Base-by-base conservation (phyloP, 2,888 invertebrate genomes). In the Drosophila sordidapex region DNA sequence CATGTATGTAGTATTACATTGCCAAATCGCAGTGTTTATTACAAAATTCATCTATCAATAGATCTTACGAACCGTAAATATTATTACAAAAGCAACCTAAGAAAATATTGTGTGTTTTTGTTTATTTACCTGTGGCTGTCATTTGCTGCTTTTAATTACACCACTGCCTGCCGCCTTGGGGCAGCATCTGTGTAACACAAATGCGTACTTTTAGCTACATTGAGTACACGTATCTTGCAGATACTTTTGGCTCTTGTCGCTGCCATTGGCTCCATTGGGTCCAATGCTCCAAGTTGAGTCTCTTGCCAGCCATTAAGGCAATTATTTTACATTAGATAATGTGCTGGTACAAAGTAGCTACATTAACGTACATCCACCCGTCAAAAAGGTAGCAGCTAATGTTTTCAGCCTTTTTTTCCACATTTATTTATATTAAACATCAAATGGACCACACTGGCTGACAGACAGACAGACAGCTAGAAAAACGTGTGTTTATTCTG, bases 131-230 rank as follows among this genome's bases (percentile, higher is more conserved):
- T 38, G 38, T 63, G 74, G 60, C 80, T 79, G 90, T 84, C 83
- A 86, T 88, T 89, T 89, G 70, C 62, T 29, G 71, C 70, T 89
- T 90, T 90, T 85, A 85, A 85, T 90, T 90, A 83, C 85, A 87
- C 54, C 68, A 27, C 33, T 27, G 13, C 27, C 13, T n/a, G 38
- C 7, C 74, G 75, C 69, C 68, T 56, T 59, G 71, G 53, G 57
- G 57, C 53, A 53, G 51, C 53, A 60, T 43, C 56, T 35, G 48
- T 57, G 54, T 48, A 61, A 36, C 52, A 60, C 40, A 63, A 21
- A 59, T 8, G 35, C 29, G 57, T 74, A 51, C 53, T 70, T 81
- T 68, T 62, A 52, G 60, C 48, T 71, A 74, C 68, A 67, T 69
- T 69, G 68, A 48, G 58, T 54, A 64, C 46, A 63, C 64, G 85